phyloP scores from a whole-genome alignment of 2,113 vertebrate species.

The Pipa parva region DNA sequence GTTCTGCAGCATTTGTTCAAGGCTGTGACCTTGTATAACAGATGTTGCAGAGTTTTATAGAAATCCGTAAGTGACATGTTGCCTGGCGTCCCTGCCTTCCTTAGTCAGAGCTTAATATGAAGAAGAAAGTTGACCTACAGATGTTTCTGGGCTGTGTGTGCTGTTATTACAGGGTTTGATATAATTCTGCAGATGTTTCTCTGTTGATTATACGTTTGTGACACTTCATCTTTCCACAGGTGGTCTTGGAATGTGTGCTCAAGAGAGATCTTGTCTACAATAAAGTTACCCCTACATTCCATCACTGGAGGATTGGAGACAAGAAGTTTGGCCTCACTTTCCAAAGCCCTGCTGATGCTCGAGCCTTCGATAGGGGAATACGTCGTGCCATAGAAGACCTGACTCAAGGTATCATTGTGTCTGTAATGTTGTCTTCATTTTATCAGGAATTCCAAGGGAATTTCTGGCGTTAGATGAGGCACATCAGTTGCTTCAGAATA shows the following conservation, averaged over 20 bases:
- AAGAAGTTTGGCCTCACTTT: conserved; percentile 99
- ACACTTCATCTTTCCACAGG: conserved; percentile 62
- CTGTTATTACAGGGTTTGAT: not conserved
- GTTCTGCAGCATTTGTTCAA: too few relatives aligned
- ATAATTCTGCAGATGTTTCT: not conserved
- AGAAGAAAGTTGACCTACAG: not conserved
- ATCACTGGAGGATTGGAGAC: conserved; percentile 97
- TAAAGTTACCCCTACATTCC: conserved; percentile 98
- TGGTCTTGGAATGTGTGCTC: conserved; percentile 94
- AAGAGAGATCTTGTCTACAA: conserved; percentile 95
- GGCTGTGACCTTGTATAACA: too few relatives aligned
- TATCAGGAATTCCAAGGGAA: too few relatives aligned
- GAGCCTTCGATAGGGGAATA: conserved; percentile 96
- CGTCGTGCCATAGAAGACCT: conserved; percentile 94
- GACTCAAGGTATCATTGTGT: conserved; percentile 76
- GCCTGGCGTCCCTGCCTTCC: too few relatives aligned
- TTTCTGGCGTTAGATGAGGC: too few relatives aligned
- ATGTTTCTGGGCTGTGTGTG: not conserved
- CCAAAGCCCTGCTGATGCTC: conserved; percentile 95
- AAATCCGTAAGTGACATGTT: too few relatives aligned
- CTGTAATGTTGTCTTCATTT: too few relatives aligned
- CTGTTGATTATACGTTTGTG: not conserved
- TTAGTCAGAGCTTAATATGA: not conserved
- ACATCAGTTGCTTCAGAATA: too few relatives aligned
- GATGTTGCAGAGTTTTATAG: too few relatives aligned